Conservation (phyloP, 1,140 invertebrate genomes). For the Zaprionus kolodkinae region DNA sequence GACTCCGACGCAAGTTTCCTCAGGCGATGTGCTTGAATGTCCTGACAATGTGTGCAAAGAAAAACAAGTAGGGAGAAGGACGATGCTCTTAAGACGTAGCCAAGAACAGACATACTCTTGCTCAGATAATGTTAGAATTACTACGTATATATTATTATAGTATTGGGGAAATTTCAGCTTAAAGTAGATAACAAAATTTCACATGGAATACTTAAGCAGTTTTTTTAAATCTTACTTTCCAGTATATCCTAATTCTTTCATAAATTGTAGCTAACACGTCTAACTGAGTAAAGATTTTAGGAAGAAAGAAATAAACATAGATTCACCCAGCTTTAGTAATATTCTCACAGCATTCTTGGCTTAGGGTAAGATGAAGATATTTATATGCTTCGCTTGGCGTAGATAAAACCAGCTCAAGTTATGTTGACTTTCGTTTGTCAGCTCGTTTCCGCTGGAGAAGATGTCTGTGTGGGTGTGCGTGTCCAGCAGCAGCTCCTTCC, state of each 20-base stretch:
- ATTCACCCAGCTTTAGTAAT: neutral
- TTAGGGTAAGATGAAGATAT: constrained; percentile 8
- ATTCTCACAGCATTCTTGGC: neutral
- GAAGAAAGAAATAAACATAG: neutral
- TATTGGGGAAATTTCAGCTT: neutral
- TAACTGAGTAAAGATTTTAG: no score
- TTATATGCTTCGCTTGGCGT: constrained; percentile 30
- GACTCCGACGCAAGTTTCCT: neutral
- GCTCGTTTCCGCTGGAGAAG: constrained; percentile 34
- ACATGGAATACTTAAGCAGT: no score
- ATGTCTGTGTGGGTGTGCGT: neutral
- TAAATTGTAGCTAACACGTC: no score
- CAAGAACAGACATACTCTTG: neutral
- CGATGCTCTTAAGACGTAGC: no score
- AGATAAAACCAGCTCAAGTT: constrained; percentile 50
- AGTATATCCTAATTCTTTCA: no score
- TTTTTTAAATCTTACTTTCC: no score
- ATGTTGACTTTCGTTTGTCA: constrained; percentile 53
- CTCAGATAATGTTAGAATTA: neutral
- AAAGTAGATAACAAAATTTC: no score
- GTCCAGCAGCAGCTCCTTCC: no score
- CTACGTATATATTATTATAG: neutral
- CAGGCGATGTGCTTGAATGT: neutral
- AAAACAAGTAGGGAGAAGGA: neutral
- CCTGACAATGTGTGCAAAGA: neutral